Base-by-base conservation (phyloP, 30 jellyfish, hydroid and myxozoan genomes). In the Catostylus mosaicus region DNA sequence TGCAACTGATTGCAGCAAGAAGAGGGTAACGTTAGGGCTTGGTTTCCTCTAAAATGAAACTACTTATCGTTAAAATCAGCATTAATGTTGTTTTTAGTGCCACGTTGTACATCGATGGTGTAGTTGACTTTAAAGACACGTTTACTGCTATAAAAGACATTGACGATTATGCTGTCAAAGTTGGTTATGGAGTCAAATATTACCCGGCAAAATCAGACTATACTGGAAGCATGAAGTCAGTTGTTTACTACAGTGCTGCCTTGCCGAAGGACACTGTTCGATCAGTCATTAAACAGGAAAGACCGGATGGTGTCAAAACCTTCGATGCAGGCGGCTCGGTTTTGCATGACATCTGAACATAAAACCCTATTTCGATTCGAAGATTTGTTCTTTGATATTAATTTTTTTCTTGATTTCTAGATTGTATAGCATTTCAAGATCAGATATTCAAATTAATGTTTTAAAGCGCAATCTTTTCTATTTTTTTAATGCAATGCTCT, bases 81-180 rank as follows among this genome's bases (percentile, higher is more conserved):
- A 5, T 51, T 26, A 9, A 5, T 33, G 5, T 37, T 26, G 20
- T 11, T 35, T 57, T 10, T 43, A 85, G 95, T 19, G 95, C 88
- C 19, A 22, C 86, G 14, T 43, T 85, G 68, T 75, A 34, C 80
- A 68, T 86, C 68, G 89, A 86, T 67, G 90, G 87, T 1, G 56
- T 19, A 24, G 35, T 16, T 1, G 86, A 65, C 3, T 29, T 45
- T 34, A 37, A 33, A 29, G 43, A 18, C 16, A 12, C 35, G 0
- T 86, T 75, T 67, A 10, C 30, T 2, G 85, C 96, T 3, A 30
- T 38, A 8, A 32, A 37, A 34, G 96, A 86, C 57, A 2, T 27
- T 19, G 66, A 33, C 8, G 54, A 20, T n/a, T 67, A 75, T 57
- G 50, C n/a, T 0, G 62, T 76, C 40, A 75, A 54, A 34, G 11